These are phyloP conservation scores for Ammodytes dubius DNA, from an alignment of 2,113 vertebrate species.

Conservation along the genomic window DNA sequence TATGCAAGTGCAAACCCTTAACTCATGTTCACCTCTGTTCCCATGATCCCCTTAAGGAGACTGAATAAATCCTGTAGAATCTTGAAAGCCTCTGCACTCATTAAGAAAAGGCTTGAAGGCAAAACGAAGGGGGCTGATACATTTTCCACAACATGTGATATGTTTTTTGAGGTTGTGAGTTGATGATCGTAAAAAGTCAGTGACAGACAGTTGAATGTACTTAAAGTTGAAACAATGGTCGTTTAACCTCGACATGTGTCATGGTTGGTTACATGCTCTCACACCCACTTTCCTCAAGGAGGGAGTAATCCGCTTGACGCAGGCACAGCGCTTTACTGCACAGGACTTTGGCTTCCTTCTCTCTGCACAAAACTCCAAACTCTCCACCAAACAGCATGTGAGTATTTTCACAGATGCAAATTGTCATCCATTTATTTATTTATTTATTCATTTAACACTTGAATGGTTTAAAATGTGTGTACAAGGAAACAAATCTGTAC, in stretches of 20 bases:
- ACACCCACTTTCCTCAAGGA: conserved; percentile 64
- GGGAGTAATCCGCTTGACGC: conserved; percentile 46
- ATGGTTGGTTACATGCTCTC: conserved; percentile 58
- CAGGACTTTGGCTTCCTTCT: conserved; percentile 68
- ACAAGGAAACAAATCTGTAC: background rate
- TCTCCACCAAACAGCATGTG: conserved; percentile 59
- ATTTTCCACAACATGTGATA: conserved; percentile 45
- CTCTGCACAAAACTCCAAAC: conserved; percentile 43
- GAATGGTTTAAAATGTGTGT: background rate
- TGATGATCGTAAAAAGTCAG: background rate
- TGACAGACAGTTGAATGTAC: background rate
- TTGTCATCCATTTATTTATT: background rate
- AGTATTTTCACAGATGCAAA: conserved; percentile 63
- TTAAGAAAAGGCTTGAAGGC: background rate
- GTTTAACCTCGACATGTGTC: conserved; percentile 31
- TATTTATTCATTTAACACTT: background rate
- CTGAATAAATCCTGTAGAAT: conserved; percentile 44
- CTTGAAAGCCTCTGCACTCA: background rate
- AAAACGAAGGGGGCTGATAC: background rate
- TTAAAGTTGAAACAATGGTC: conserved; percentile 28
- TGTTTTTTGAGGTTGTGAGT: background rate
- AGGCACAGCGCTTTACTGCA: conserved; percentile 6
- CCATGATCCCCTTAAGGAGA: conserved; percentile 61
- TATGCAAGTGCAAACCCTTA: conserved; percentile 10
- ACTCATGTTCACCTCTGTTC: conserved; percentile 25